These are phyloP conservation scores for Nasonovia ribisnigri DNA, from an alignment of 2,888 invertebrate genomes.

Conservation along the genomic window DNA sequence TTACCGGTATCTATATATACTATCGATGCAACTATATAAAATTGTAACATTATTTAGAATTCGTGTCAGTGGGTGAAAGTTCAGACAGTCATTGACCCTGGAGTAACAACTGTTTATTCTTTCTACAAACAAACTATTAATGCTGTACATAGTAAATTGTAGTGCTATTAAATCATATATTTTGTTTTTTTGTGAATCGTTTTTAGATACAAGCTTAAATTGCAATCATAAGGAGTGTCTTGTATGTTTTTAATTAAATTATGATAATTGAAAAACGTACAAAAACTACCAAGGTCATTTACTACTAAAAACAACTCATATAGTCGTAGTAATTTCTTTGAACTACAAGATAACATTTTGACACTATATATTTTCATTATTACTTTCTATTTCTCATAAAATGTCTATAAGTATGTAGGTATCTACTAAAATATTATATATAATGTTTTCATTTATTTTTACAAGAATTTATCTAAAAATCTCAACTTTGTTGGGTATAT, in stretches of 20 bases:
- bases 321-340: background rate
- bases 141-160: background rate
- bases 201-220: slow-evolving; percentile 11
- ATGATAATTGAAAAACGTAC: slow-evolving; percentile 4
- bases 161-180: background rate
- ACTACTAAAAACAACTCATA: background rate
- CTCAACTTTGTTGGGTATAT: background rate
- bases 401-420: background rate
- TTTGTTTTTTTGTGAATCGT: slow-evolving; percentile 8
- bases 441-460: background rate
- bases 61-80: slow-evolving; percentile 64
- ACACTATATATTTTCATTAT: background rate
- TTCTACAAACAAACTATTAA: slow-evolving; percentile 23
- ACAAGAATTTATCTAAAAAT: background rate
- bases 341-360: background rate
- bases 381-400: background rate
- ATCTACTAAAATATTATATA: background rate
- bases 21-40: slow-evolving; percentile 27
- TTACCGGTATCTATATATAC: background rate
- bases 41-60: slow-evolving; percentile 41
- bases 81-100: slow-evolving; percentile 56
- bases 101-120: slow-evolving; percentile 31
- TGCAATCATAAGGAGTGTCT: background rate
- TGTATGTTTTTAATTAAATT: slow-evolving; percentile 14
- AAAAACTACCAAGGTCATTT: slow-evolving; percentile 14